Evolutionary conservation across 2,797 vertebrate species (phyloP).

Genomic region (Pangasius krempfi): DNA sequence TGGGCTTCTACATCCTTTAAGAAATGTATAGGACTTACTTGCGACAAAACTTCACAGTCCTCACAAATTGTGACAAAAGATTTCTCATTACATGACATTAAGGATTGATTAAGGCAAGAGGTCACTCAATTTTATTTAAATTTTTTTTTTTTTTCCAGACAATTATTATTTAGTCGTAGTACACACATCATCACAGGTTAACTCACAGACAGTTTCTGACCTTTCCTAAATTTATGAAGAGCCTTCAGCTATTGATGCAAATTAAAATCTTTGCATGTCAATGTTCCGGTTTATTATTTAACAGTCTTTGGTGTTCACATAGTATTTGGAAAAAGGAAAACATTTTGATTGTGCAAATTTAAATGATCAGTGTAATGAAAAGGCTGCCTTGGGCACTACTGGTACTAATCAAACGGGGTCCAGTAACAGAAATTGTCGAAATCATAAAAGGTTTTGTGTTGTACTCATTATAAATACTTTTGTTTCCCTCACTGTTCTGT

Average conservation of each 20-base stretch:
- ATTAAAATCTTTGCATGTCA: background rate
- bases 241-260: background rate
- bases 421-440: background rate
- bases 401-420: background rate
- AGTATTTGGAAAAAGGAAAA: background rate
- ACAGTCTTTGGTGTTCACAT: background rate
- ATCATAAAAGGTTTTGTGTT: background rate
- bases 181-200: background rate
- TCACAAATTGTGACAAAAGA: slow-evolving; percentile 47
- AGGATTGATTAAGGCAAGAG: background rate
- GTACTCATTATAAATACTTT: background rate
- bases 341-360: background rate
- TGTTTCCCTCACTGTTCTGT: slow-evolving; percentile 5
- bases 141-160: background rate
- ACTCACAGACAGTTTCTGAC: background rate
- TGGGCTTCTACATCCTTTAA: background rate
- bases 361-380: background rate
- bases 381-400: background rate
- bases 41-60: slow-evolving; percentile 38
- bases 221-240: background rate
- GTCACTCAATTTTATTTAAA: slow-evolving; percentile 15
- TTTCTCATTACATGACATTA: slow-evolving; percentile 51
- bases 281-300: background rate
- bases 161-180: background rate
- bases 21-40: slow-evolving; percentile 3